Evolutionary conservation across 2,797 vertebrate genomes (phyloP), one percentile per base, ranked within the genome.

Genomic region (Xiphophorus birchmanni): DNA sequence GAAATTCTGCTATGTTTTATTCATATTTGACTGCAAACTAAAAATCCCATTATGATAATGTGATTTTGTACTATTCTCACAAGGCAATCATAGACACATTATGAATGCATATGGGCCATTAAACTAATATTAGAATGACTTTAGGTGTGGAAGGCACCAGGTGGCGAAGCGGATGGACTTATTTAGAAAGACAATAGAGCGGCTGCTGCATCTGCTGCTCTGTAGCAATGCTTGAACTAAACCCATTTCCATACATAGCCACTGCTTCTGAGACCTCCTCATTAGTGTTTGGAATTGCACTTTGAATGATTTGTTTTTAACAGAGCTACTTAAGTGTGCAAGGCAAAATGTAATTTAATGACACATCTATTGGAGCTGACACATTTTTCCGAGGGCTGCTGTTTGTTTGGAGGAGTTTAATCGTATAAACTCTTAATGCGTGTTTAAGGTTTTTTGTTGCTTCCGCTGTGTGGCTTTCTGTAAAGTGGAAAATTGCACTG

Each of bases 111-210:
- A 77, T 67, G 74, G 29, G 67, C 80, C 60, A 76, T 87, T 80
- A 75, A 73, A 75, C 5, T 78, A 74, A 82, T 82, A 79, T 80
- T 69, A 80, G 56, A 78, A 32, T 58, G 47, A 42, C 80, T 81
- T 60, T 42, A 86, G 37, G 21, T 76, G 63, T 81, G 65, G 40
- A 75, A 82, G 90, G 75, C 80, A 90, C 91, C 93, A 92, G 92
- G 91, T 94, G 92, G 84, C 40, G 82, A 88, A 73, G 86, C 40
- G 81, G 84, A 82, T 76, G 80, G 86, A 89, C 86, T 86, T 86
- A 88, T 90, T 91, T 82, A 86, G 75, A 72, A 74, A 76, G 80
- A 94, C 91, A 94, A 94, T 91, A 83, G 91, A 90, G 79, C 54
- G 73, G 65, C 79, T 87, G 83, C 88, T 89, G 90, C 94, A 91